Evolutionary conservation across 1,140 invertebrate species (phyloP), one percentile per base, ranked within the genome.

Genomic region (Bombus polaris): DNA sequence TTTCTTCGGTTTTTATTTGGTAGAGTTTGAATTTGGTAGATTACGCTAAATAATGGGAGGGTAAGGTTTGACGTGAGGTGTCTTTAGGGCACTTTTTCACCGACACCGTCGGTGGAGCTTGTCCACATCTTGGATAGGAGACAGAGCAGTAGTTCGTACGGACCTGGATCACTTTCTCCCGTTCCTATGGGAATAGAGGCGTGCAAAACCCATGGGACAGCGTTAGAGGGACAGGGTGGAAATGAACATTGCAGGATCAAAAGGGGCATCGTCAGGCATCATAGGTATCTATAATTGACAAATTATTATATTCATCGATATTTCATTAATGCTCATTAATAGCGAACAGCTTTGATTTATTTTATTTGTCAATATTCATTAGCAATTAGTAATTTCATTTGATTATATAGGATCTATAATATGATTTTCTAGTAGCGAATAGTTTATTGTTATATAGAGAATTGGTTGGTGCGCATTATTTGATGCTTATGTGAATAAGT

Each of bases 161-260:
- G 95, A 18, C 95, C 95, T 12, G 94, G 93, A 15, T 95, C 95
- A 6, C 81, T 95, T 37, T 95, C 94, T 12, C 95, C 95, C 5
- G 94, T 95, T 3, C 95, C 95, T 18, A 85, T 83, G 82, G 94
- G 94, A 0, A 87, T 95, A 10, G 95, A 95, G 84, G 94, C 95
- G 10, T 95, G 95, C 74, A 95, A 95, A 72, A 95, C 94, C 25
- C 95, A 95, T 68, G 94, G 94, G 18, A 95, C 95, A 18, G 94
- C 95, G 35, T 72, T 93, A 22, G 91, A 93, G 32, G 95, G 95
- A 22, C 93, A 94, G 66, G 80, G 62, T 25, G 94, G 94, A 0
- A 94, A 92, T 76, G 95, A 95, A 66, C 93, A 95, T 79, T 95
- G 95, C 83, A 92, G 94, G 78, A 95, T 95, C n/a, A 95, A 95